Evolutionary conservation across 2,888 invertebrate species (phyloP), one percentile per base, ranked within the genome.

Genomic region (Antheraea yamamai): DNA sequence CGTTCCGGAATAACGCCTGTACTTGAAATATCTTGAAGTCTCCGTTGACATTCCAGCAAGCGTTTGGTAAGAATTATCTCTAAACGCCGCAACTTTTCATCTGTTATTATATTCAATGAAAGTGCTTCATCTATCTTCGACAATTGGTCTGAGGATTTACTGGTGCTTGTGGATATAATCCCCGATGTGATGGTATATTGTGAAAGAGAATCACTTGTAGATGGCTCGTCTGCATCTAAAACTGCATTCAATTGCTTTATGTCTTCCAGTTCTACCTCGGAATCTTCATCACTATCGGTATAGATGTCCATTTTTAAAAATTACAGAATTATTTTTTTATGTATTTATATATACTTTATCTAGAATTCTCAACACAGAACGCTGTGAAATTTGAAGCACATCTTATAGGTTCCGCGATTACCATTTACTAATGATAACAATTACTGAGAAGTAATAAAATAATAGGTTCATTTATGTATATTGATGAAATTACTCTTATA

Each of bases 71-170:
- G 82, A 52, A 89, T 82, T 68, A 83, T 85, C 80, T 92, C 92
- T 0, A 94, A 83, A n/a, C 82, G 80, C 18, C 79, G 76, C 16
- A 94, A 79, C 75, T 89, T 89, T 70, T 91, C 88, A 20, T 92
- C 90, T 66, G 90, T 84, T 75, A 89, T 79, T 81, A 88, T 91
- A 81, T 95, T 95, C 0, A 91, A 79, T 1, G 88, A 83, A 68
- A 95, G 78, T 7, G 91, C 88, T 2, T 82, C 78, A 70, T 90
- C 87, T 66, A 91, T 85, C 78, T 83, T 85, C 12, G 83, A 77
- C 58, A 82, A 79, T 58, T 87, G 83, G 47, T 80, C 76, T 2
- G 74, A n/a, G 51, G 78, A 79, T 18, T 77, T 76, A 8, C 76
- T 75, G n/a, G 74, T 76, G 14, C 73, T 76, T n/a, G 75, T 73